Evolutionary conservation across 2,797 vertebrate genomes (phyloP), one percentile per base, ranked within the genome.

Genomic region (Hybognathus amarus): DNA sequence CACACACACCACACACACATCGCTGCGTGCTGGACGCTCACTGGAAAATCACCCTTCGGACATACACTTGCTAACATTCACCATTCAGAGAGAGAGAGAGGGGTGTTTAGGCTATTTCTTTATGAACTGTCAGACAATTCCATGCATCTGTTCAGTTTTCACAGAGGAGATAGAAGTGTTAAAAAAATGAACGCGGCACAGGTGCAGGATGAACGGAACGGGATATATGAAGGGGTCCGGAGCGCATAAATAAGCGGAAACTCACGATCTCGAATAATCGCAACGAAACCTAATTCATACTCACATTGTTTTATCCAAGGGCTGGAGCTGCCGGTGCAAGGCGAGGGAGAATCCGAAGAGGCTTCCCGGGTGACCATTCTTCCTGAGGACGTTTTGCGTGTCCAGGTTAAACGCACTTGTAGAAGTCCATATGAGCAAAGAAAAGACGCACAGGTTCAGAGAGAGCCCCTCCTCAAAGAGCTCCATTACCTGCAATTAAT

Each of bases 261-360:
- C 40, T 38, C n/a, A 22, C 2, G 9, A 52, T 33, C 11, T 77
- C 76, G 18, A 33, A 50, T 63, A 47, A 36, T n/a, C 45, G 22
- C 52, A 27, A 1, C 47, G n/a, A 78, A 78, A 45, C 45, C 15
- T 13, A 36, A 71, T 24, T 4, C 33, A 40, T 47, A 97, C 97
- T 98, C 91, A 99, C 97, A 98, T 93, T 88, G 94, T 93, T 92
- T 93, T 93, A 85, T 98, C 96, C 85, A 88, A 80, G 1, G 98
- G 98, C 50, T 94, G 89, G 85, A 97, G 91, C 88, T 98, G 97
- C 91, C 95, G 91, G 90, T 99, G 98, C 96, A 98, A 92, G 87
- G 97, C 96, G 27, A 99, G 91, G 38, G 98, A 98, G 85, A 99
- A 97, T 24, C 98, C 98, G 90, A 99, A 99, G 86, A 98, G 94